Evolutionary conservation across 2,797 vertebrate species (phyloP), one percentile per base, ranked within the genome.

Genomic region (Enteromius treurensis): DNA sequence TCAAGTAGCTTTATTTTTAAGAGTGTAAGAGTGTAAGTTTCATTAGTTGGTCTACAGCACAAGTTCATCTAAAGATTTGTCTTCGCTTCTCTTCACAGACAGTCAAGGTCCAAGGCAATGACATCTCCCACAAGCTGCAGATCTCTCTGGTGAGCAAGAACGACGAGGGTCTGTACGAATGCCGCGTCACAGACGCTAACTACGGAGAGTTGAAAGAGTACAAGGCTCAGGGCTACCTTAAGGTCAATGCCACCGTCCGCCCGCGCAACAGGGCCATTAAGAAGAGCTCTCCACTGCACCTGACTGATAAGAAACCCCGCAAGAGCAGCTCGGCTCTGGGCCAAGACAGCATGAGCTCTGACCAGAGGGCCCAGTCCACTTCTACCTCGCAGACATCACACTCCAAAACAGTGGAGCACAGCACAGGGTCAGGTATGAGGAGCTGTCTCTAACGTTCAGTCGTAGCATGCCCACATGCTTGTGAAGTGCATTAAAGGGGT

Each of bases 91-190:
- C 87, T 84, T 89, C 94, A 87, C 95, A 98, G 97, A 98, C 97
- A 89, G 97, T 98, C 88, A 98, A 98, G 89, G 97, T 98, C 90
- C 97, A 98, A 92, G 97, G 97, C 87, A 98, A 97, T 21, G 97
- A 98, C 91, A 98, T 98, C 93, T 98, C 97, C 83, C 97, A 98
- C 94, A 98, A 97, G 91, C 96, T 98, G 78, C 97, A 98, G 93
- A 96, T 98, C 87, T 97, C 97, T 89, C 96, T 96, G 93, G 97
- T 98, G 81, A 92, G 95, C 86, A 97, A 96, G 94, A 96, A 91
- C 78, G 97, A 98, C 21, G 97, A 98, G 91, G 97, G 97, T 60
- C 87, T 98, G 0, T 98, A 98, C 1, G 97, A 98, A 85, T 98
- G 97, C 93, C 90, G 97, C 79, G 96, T 98, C 91, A 98, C 96